These are phyloP conservation scores for Spilarctia lutea DNA, from an alignment of 2,888 invertebrate genomes.

Conservation along the genomic window DNA sequence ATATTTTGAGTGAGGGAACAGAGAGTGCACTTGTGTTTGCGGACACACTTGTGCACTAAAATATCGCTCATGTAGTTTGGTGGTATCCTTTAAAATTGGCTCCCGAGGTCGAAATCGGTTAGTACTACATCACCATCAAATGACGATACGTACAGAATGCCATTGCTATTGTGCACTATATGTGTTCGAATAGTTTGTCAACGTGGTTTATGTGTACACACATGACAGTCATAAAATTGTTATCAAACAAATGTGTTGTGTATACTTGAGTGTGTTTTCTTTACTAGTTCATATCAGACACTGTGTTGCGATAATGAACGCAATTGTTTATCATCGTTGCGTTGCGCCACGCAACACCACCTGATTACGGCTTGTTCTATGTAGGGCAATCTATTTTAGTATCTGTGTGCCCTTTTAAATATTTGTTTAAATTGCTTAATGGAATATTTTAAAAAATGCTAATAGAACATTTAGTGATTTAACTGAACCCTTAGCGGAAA, in stretches of 20 bases:
- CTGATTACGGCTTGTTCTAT: conserved; percentile 39
- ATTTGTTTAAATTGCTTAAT: conserved; percentile 8
- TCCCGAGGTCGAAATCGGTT: no score
- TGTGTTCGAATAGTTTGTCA: neutral
- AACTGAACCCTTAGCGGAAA: neutral
- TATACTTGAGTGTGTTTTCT: conserved; percentile 10
- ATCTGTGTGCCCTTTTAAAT: conserved; percentile 23
- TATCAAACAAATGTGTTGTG: conserved; percentile 10
- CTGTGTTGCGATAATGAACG: conserved; percentile 13
- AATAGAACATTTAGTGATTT: neutral
- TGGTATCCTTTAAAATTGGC: no score
- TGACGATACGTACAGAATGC: neutral
- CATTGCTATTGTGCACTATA: neutral
- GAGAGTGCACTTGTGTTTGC: no score
- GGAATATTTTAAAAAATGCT: neutral
- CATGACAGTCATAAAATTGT: conserved; percentile 1
- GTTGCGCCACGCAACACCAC: conserved; percentile 30
- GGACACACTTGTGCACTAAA: no score
- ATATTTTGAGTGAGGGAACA: no score
- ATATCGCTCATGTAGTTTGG: no score
- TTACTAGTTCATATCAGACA: conserved; percentile 10
- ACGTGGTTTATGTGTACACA: neutral
- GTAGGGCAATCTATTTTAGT: conserved; percentile 34
- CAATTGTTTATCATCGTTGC: conserved; percentile 36
- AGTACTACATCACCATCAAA: no score